Base-by-base conservation (phyloP, 2,797 vertebrate genomes). In the Streptopelia turtur region DNA sequence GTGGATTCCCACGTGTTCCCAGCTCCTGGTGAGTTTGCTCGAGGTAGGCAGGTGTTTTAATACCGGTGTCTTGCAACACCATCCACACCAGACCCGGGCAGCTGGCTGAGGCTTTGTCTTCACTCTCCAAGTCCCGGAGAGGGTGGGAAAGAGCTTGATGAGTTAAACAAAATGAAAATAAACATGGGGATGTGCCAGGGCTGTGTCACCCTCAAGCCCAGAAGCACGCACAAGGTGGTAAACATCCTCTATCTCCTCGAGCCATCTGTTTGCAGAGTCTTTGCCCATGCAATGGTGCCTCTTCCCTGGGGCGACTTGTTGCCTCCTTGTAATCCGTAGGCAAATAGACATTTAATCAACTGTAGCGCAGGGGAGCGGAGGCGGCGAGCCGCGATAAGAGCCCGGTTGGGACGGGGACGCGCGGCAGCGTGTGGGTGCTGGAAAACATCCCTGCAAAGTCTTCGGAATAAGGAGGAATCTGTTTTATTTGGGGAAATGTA, bases 261-360 rank as follows among this genome's bases (percentile, higher is more conserved):
- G 93, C 82, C 64, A 64, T 89, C 93, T 91, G 74, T 96, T 95
- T 94, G 91, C 94, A 47, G 80, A 91, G 83, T 23, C 87, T 83
- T 64, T 85, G 78, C 90, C 95, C 57, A 1, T 45, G 74, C 52
- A 59, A 5, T 39, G 4, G 27, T 31, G 77, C 86, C 55, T 92
- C 80, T 90, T 75, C 83, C 82, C 95, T 11, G 6, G 45, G 4
- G 87, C 83, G 78, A 41, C 90, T 93, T 75, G 80, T 82, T 90
- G 85, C 87, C 80, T 96, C 79, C 90, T 75, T 90, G 83, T 96
- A 96, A 97, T 96, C 94, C 43, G 0, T 77, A 9, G 90, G 96
- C 35, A 97, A 97, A 96, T 50, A 97, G 83, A 76, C 49, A 59
- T 76, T 59, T 91, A 50, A 86, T 94, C 92, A 90, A 30, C 63